These are phyloP conservation scores for Acronicta leporina DNA, from an alignment of 2,888 invertebrate genomes.

Conservation along the genomic window DNA sequence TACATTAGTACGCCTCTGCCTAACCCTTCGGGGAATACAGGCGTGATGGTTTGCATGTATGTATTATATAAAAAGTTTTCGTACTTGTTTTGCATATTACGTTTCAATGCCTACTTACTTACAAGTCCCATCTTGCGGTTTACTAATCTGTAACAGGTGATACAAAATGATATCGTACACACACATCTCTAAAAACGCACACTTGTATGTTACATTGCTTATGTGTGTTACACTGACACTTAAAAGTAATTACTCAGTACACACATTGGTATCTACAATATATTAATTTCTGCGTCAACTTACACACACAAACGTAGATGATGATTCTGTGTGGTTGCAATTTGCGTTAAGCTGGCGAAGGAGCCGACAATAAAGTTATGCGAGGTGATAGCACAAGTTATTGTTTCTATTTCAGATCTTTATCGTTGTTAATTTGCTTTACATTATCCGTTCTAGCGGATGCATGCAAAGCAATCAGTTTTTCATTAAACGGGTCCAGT, in stretches of 20 bases:
- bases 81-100: too few species aligned
- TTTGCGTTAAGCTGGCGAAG: slow-evolving; percentile 45
- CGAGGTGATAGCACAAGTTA: slow-evolving; percentile 52
- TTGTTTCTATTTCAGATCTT: slow-evolving; percentile 45
- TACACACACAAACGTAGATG: slow-evolving; percentile 1
- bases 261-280: neutral
- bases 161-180: slow-evolving; percentile 39
- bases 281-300: neutral
- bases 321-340: slow-evolving; percentile 46
- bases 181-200: slow-evolving; percentile 10
- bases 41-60: too few species aligned
- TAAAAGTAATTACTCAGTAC: neutral
- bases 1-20: too few species aligned
- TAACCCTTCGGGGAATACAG: too few species aligned
- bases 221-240: neutral
- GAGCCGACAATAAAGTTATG: slow-evolving; percentile 47
- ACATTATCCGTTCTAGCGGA: slow-evolving; percentile 46
- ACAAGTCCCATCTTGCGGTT: slow-evolving; percentile 46
- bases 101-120: slow-evolving; percentile 19
- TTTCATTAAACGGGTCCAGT: slow-evolving; percentile 19
- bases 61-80: too few species aligned
- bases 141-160: slow-evolving; percentile 52
- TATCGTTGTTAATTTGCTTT: slow-evolving; percentile 46
- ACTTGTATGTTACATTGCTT: neutral
- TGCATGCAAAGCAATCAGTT: slow-evolving; percentile 19